phyloP scores from a whole-genome alignment of 2,113 vertebrate species.

The Podiceps cristatus region DNA sequence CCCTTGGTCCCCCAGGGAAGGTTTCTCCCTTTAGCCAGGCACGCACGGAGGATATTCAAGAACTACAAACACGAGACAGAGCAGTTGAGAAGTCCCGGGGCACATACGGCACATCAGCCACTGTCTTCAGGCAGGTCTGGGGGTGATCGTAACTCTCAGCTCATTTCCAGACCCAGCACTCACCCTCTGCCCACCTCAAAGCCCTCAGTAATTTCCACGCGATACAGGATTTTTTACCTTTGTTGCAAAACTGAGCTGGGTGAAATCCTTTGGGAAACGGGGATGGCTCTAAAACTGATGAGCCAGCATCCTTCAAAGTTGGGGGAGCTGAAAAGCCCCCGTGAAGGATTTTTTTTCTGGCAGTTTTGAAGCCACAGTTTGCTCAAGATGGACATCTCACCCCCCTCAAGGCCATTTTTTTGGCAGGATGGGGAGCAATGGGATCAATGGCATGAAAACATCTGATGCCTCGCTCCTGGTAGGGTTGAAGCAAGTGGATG shows the following conservation, averaged over 20 bases:
- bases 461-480: not conserved
- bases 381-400: not conserved
- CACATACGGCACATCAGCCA: fast-evolving
- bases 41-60: fast-evolving
- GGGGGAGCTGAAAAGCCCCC: fast-evolving
- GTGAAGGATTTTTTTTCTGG: not conserved
- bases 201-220: not conserved
- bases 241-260: not conserved
- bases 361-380: not conserved
- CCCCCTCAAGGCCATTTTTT: not conserved
- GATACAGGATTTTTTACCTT: not conserved
- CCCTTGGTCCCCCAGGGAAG: fast-evolving
- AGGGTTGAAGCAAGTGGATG: not conserved
- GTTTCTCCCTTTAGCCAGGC: not conserved
- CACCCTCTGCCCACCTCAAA: not conserved
- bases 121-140: too few relatives aligned
- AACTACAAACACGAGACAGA: fast-evolving
- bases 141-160: not conserved
- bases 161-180: not conserved
- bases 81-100: not conserved
- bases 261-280: not conserved
- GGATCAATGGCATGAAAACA: not conserved
- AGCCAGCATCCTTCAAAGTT: not conserved
- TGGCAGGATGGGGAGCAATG: not conserved
- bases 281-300: not conserved